These are phyloP conservation scores for Petaurus breviceps DNA, from an alignment of 2,113 vertebrate species.

Conservation along the genomic window DNA sequence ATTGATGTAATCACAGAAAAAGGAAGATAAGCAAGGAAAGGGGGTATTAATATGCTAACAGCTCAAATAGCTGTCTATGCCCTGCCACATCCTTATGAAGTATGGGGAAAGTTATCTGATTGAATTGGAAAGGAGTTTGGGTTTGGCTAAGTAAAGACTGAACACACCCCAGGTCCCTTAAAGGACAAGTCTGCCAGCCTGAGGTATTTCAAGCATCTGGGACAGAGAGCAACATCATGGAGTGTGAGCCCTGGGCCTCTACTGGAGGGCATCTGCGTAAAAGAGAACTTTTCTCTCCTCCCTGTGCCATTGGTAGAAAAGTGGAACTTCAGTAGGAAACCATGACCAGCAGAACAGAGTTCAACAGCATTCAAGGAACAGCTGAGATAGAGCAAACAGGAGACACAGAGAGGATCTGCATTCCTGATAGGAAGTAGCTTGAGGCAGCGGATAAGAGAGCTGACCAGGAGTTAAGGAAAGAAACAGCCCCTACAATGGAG, in stretches of 20 bases:
- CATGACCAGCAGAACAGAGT: background rate
- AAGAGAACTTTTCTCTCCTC: background rate
- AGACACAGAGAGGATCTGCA: background rate
- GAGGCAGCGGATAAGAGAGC: background rate
- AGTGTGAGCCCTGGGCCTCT: background rate
- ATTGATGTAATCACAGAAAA: background rate
- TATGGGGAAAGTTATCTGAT: background rate
- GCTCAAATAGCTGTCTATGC: background rate
- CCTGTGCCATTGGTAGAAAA: background rate
- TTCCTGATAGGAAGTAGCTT: background rate
- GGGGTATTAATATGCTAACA: background rate
- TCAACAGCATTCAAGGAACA: background rate
- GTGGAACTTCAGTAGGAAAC: background rate
- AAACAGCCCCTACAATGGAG: background rate
- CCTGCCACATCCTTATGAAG: background rate
- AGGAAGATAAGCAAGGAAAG: background rate
- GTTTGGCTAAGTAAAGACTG: background rate
- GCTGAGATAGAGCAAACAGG: background rate
- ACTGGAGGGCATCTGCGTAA: background rate
- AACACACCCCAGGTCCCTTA: background rate
- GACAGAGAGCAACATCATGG: background rate
- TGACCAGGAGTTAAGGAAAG: background rate
- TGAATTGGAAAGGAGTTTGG: background rate
- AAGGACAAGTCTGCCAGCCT: background rate
- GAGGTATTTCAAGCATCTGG: background rate